phyloP scores from a whole-genome alignment of 1,140 invertebrate species.

The Coboldia fuscipes region DNA sequence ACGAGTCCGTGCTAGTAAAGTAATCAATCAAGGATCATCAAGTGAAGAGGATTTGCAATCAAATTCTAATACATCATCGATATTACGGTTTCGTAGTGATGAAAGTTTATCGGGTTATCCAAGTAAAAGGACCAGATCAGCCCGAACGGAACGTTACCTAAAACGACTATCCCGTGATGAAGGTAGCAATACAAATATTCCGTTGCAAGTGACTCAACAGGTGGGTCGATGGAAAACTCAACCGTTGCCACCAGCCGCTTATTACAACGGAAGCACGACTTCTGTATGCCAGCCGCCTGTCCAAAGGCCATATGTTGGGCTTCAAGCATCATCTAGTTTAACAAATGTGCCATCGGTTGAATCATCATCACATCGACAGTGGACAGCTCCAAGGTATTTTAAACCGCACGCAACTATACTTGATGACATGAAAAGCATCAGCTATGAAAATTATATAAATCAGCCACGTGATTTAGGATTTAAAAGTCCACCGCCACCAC shows the following conservation, averaged over 20 bases:
- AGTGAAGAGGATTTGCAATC: conserved; percentile 46
- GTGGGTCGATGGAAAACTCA: conserved; percentile 14
- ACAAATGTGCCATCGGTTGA: background rate
- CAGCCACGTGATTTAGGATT: conserved; percentile 12
- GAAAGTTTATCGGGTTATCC: conserved; percentile 34
- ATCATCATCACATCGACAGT: background rate
- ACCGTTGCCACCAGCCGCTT: conserved; percentile 7
- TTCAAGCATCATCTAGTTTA: conserved; percentile 1
- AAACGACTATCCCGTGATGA: conserved; percentile 49
- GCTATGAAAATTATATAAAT: conserved; percentile 19
- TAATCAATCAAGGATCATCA: conserved; percentile 21
- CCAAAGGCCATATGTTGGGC: background rate
- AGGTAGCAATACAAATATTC: conserved; percentile 8
- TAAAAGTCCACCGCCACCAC: conserved; percentile 33
- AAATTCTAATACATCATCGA: conserved; percentile 36
- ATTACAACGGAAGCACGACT: background rate
- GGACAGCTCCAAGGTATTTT: background rate
- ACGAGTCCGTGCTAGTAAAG: conserved; percentile 10
- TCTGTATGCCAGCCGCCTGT: background rate
- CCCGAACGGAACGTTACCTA: conserved; percentile 55
- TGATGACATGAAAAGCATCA: conserved; percentile 18
- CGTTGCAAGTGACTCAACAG: conserved; percentile 1
- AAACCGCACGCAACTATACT: too few relatives aligned
- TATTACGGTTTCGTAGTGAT: conserved; percentile 37
- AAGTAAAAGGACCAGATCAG: conserved; percentile 26